Conservation (phyloP, 2,888 invertebrate species). For the Platypus cylindrus region DNA sequence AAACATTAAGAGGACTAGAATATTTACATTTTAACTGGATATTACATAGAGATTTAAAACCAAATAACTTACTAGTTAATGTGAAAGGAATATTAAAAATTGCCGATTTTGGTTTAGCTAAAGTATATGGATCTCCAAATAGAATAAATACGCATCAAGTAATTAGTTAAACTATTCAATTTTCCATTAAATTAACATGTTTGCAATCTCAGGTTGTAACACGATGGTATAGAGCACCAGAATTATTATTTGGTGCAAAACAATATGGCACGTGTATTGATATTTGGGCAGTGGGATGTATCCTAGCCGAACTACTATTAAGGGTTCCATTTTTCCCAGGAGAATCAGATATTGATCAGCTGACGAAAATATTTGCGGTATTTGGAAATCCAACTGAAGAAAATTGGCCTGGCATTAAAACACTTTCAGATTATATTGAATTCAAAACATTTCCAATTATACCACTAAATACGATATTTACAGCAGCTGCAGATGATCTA, state of each 20-base stretch:
- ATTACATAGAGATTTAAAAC: constrained; percentile 94
- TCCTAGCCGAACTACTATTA: constrained; percentile 86
- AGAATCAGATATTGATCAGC: constrained; percentile 92
- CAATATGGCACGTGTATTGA: constrained; percentile 94
- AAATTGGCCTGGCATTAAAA: constrained; percentile 76
- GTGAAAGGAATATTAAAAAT: constrained; percentile 87
- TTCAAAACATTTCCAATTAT: constrained; percentile 79
- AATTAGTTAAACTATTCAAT: not conserved
- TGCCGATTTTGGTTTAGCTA: constrained; percentile 98
- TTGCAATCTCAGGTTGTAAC: constrained; percentile 52
- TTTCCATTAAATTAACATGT: not conserved
- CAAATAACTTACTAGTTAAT: constrained; percentile 94
- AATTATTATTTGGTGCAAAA: constrained; percentile 87
- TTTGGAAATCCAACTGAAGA: constrained; percentile 88
- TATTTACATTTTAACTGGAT: constrained; percentile 42
- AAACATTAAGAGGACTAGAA: constrained; percentile 70
- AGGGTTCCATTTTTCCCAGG: constrained; percentile 90
- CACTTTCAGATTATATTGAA: constrained; percentile 81
- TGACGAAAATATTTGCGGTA: constrained; percentile 88
- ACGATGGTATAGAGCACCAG: constrained; percentile 86
- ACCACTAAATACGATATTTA: constrained; percentile 83
- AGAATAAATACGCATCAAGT: constrained; percentile 93
- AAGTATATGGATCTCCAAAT: constrained; percentile 93
- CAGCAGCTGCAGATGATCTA: constrained; percentile 87
- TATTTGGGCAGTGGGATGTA: constrained; percentile 99